Evolutionary conservation across 2,113 vertebrate genomes (phyloP), one percentile per base, ranked within the genome.

Genomic region (Hystrix cristata): DNA sequence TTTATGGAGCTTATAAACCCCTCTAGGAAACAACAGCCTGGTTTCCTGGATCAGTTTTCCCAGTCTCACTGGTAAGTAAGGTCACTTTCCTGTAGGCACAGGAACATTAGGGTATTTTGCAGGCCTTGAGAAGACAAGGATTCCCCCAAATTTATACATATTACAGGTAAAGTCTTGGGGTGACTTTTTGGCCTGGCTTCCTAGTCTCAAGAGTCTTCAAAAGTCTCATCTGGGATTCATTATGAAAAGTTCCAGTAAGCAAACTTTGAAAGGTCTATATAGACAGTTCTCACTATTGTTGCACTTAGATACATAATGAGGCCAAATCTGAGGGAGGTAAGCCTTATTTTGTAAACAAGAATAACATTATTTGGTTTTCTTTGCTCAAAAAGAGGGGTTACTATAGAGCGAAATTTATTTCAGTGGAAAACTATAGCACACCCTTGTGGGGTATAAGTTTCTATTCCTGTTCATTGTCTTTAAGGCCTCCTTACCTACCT

Each of bases 281-380:
- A 14, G n/a, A 51, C 34, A 51, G 31, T 76, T 84, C 34, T 78
- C 51, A 93, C 84, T 89, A 27, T 83, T 79, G 43, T 15, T 92
- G 31, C 3, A 51, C 29, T 84, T 89, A 15, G 5, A 46, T 69
- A 60, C 43, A 84, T 72, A 84, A 43, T 55, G 69, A 57, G 60
- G 64, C 19, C 51, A 93, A 93, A 53, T 53, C 51, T 43, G 82
- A 89, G 34, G 60, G 34, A 71, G 9, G 25, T 53, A 38, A 87
- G 62, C 43, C 43, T 55, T 87, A 51, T 86, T 53, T 60, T 48
- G 43, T 64, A 69, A 79, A 69, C 4, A 59, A 29, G 48, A 81
- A 82, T 31, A 48, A 82, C 13, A 27, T 67, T 89, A 89, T 78
- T 93, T 95, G 29, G 31, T 53, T 83, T 78, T 83, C 38, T 65